Percentiles rank a stretch among this genome's conserved stretches.
phyloP scores from a whole-genome alignment of 2,113 vertebrate species.

The Sapayoa aenigma region DNA sequence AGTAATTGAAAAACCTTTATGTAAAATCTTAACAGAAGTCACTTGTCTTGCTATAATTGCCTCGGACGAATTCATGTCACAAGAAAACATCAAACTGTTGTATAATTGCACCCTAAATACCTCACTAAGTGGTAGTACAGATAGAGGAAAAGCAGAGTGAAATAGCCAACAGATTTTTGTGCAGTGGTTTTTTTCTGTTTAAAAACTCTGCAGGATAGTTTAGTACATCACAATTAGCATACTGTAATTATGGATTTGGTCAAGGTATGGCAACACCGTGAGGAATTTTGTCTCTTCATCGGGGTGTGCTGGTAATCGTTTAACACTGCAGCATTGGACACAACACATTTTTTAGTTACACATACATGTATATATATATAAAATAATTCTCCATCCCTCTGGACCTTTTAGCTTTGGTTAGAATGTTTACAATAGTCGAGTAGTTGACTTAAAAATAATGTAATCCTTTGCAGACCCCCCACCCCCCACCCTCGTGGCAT shows the following conservation, averaged over 20 bases:
- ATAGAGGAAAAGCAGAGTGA: constrained; percentile 55
- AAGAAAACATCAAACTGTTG: constrained; percentile 52
- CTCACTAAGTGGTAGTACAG: constrained; percentile 48
- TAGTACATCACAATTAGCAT: constrained; percentile 65
- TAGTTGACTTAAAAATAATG: constrained; percentile 54
- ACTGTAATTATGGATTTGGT: constrained; percentile 55
- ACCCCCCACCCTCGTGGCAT: background rate
- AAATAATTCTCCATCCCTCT: constrained; percentile 5
- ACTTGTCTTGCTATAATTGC: constrained; percentile 24
- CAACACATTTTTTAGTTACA: constrained; percentile 42
- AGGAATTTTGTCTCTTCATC: background rate
- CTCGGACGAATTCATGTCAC: constrained; percentile 32
- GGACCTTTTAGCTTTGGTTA: constrained; percentile 64
- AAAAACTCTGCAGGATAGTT: constrained; percentile 49
- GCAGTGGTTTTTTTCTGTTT: constrained; percentile 20
- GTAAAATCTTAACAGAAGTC: constrained; percentile 40
- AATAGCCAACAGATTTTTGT: constrained; percentile 38
- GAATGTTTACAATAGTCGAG: constrained; percentile 35
- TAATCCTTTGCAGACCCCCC: background rate
- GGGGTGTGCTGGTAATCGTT: constrained; percentile 29
- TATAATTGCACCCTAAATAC: constrained; percentile 61
- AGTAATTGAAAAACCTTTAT: constrained; percentile 17
- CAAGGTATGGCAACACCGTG: constrained; percentile 49
- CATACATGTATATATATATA: constrained; percentile 27
- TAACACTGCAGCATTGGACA: constrained; percentile 47